Base-by-base conservation (phyloP, 2,113 vertebrate genomes). In the Chloebia gouldiae region DNA sequence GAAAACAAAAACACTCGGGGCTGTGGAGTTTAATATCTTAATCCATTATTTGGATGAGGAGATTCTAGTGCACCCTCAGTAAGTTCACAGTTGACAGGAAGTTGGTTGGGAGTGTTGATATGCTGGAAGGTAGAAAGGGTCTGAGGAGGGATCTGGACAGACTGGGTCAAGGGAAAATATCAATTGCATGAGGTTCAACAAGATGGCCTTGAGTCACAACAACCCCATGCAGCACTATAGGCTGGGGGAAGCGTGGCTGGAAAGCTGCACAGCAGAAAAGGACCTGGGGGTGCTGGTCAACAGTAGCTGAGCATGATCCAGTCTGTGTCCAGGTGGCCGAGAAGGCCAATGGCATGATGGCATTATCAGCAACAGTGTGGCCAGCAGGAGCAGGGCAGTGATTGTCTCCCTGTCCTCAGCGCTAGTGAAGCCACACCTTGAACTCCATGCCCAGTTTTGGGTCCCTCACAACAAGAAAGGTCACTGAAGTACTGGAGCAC, bases 191-290 rank as follows among this genome's bases (percentile, higher is more conserved):
- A 82, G 20, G 21, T 33, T 69, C 64, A 27, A 61, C n/a, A 54
- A 35, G 10, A 21, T 54, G 35, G 70, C 5, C 25, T 13, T 49
- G 47, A 42, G 8, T 76, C n/a, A 69, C 63, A 69, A 69, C 11
- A 89, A 31, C 4, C 10, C 40, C 40, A 35, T 4, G 47, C 0
- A 7, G 13, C 3, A 19, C 18, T 54, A 42, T 35, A 35, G 40
- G 21, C 25, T 49, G n/a, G 25, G 17, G 11, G 11, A 47, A 47
- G 28, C 0, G 13, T 3, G 17, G 11, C 14, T 89, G n/a, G 14
- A 50, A 50, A 73, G 15, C 33, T 51, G 68, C 33, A 2, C 35
- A 47, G 47, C 10, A 60, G 30, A 61, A 82, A 68, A 82, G n/a
- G 5, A 42, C 21, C 24, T 35, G 30, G 9, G 16, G 5, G 11